Evolutionary conservation across 2,888 invertebrate genomes (phyloP), one percentile per base, ranked within the genome.

Genomic region (Steinernema scapterisci): DNA sequence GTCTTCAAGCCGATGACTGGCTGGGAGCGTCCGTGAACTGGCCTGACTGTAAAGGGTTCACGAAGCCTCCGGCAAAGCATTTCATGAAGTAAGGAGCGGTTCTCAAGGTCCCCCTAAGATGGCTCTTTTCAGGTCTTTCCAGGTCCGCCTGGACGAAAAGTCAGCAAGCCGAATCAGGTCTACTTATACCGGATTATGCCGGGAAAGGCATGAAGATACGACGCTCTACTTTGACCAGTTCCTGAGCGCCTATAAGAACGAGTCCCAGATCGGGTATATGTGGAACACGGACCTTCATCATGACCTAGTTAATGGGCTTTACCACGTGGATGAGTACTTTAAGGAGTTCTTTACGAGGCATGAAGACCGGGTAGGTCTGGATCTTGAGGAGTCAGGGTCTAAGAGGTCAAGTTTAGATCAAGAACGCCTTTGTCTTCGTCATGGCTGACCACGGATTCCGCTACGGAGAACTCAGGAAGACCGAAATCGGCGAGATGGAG

Each of bases 361-460:
- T 25, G 38, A 63, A 19, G 31, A 27, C 9, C 1, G 63, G 31
- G 63, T 63, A 13, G 31, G 31, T 63, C 2, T 9, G 3, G 3
- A 5, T 19, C 16, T 19, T 48, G 5, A 16, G 13, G 13, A 48
- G 13, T 48, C n/a, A 44, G 43, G 0, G 45, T 43, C 0, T 44
- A 9, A 38, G 9, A 9, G 3, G 9, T 38, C 9, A 38, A 3
- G 38, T 78, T 75, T 63, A 81, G 77, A 51, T 82, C 1, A 77
- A 82, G 13, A 79, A 80, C 19, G 77, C 80, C 9, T 82, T 80
- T 63, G 79, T 82, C 0, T 76, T 80, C 52, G 38, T 82, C 13
- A 77, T 80, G 54, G 82, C 79, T 0, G 82, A 82, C 63, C 82
- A 82, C 63, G 82, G 82, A 2, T 48, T 82, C 3, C 73, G 82